A percentile compares a stretch with the other conserved stretches of the same genome.
These are phyloP conservation scores for Oophaga sylvatica DNA, from an alignment of 2,797 vertebrate genomes.

Conservation along the genomic window DNA sequence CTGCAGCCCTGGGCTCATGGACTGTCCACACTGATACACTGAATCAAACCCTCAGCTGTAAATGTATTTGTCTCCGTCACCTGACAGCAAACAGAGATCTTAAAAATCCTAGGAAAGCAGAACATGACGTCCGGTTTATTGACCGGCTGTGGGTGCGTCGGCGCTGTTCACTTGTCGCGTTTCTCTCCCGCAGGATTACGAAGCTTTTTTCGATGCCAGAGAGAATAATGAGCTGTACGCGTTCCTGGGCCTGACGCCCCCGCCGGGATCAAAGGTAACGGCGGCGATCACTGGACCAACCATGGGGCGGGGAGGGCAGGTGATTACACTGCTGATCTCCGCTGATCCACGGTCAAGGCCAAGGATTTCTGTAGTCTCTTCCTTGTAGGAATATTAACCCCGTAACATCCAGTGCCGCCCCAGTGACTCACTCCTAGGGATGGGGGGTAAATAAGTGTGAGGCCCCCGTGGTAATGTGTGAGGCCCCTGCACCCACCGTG, in stretches of 20 bases:
- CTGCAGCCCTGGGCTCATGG: too few species aligned
- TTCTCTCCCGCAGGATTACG: conserved; percentile 81
- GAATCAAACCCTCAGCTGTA: neutral
- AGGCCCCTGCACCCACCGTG: too few species aligned
- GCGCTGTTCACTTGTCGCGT: conserved; percentile 23
- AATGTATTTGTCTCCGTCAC: neutral
- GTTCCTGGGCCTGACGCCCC: conserved; percentile 92
- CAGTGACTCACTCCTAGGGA: too few species aligned
- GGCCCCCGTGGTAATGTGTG: too few species aligned
- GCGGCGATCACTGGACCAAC: too few species aligned
- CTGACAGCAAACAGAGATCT: neutral
- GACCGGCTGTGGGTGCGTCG: neutral
- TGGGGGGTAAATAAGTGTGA: too few species aligned
- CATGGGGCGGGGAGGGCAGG: neutral
- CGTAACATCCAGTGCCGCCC: neutral
- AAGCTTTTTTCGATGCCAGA: conserved; percentile 93
- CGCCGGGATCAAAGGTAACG: conserved; percentile 93
- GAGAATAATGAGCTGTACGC: conserved; percentile 94
- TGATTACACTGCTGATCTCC: too few species aligned
- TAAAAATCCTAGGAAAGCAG: neutral
- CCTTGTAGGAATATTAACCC: neutral
- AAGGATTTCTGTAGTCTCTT: neutral
- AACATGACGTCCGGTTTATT: too few species aligned
- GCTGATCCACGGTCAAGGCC: neutral
- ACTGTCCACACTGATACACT: neutral